Base-by-base conservation (phyloP, 2,797 vertebrate species). In the Gadopsis bispinosus region DNA sequence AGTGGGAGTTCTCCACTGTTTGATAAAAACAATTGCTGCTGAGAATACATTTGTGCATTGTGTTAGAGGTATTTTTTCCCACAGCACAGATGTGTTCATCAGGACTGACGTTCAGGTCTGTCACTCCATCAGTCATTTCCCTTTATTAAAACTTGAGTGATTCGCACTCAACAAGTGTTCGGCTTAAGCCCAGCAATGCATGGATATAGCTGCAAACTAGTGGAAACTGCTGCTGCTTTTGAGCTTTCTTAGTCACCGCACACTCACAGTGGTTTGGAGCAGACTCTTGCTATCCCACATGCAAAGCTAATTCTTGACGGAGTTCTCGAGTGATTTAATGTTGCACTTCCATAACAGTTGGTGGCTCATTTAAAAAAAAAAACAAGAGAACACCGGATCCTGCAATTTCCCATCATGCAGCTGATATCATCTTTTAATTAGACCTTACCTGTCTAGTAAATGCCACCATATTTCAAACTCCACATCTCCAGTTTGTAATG, bases 61-160 rank as follows among this genome's bases (percentile, higher is more conserved):
- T 20, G 19, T 33, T 54, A 20, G 31, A 69, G 31, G 17, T 29
- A 17, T 71, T 58, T 64, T 69, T 61, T 31, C n/a, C 22, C 8
- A 13, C 0, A 65, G 31, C 19, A 66, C 20, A 70, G 12, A 43
- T 61, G 31, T 63, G 50, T 71, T 64, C 35, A 74, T 69, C 45
- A 59, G 43, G 11, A 56, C 56, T 67, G 8, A 41, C 2, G 11
- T 73, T 62, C 31, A 12, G 2, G n/a, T 59, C 41, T 74, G 26
- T 69, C 64, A 50, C n/a, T 37, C 20, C 16, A 48, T 71, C 37
- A 58, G 17, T 69, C 48, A 20, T 66, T 56, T 37, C 33, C 12
- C 2, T 60, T 67, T 22, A 64, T 75, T 60, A 13, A 69, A 67
- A 73, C 45, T 11, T 31, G 5, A 75, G 8, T 31, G 17, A 71